Base-by-base conservation (phyloP, 2,797 vertebrate species). In the Cirrhinus molitorella region DNA sequence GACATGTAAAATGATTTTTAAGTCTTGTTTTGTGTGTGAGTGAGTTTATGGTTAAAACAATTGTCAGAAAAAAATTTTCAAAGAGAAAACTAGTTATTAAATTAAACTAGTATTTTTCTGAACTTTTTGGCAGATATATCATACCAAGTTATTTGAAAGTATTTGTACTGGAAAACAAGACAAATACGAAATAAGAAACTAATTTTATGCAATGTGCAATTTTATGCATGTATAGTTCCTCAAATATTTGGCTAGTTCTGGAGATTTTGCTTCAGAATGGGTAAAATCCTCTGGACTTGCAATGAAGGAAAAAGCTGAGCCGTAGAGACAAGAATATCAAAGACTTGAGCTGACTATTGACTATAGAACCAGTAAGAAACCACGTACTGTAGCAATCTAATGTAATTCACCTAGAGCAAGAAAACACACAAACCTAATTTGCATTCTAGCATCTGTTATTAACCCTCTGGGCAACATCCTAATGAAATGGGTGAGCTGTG, bases 391-490 rank as follows among this genome's bases (percentile, higher is more conserved):
- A 55, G 19, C 51, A 53, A 16, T 2, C 19, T 55, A 55, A 55
- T 11, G 7, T 70, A 16, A 45, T 45, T 70, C 10, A 57, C 40
- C 40, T 37, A 14, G n/a, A n/a, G 31, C 14, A 55, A 74, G 28
- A 4, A 55, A 55, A 55, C 51, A n/a, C 49, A 23, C 14, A 51
- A 14, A n/a, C n/a, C 49, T 40, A 25, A 75, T 40, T 57, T 25
- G 13, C 73, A 12, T 57, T 43, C 53, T 17, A 57, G 72, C 31
- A 40, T 57, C 72, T 57, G 72, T 75, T 75, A 17, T 43, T 57
- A 75, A 57, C 31, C n/a, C 34, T 25, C 31, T 23, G n/a, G 53
- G 1, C 34, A 75, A n/a, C 53, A 23, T 57, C 49, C 31, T 55
- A 23, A 57, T 57, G 51, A 57, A 57, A 23, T 14, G 31, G 6